A percentile compares a stretch with the other conserved stretches of the same genome.
These are phyloP conservation scores for Palythoa heliodiscus DNA, from an alignment of 92 coral and sea anemone species.

Conservation along the genomic window DNA sequence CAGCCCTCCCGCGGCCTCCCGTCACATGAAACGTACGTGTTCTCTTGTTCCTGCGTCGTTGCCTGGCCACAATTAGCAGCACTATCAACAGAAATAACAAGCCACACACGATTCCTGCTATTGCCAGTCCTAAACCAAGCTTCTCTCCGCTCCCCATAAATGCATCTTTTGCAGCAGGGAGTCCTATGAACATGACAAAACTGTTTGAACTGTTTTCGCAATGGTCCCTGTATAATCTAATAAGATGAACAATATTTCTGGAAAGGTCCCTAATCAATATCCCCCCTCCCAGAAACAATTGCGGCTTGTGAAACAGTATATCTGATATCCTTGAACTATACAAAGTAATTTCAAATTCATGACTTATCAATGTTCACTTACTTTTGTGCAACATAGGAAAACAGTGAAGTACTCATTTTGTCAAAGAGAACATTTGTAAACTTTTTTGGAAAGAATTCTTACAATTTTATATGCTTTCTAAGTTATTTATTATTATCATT, in stretches of 20 bases:
- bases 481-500: too few species aligned
- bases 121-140: constrained; percentile 73
- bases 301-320: too few species aligned
- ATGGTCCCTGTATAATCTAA: too few species aligned
- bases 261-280: too few species aligned
- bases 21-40: constrained; percentile 60
- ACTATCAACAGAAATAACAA: constrained; percentile 66
- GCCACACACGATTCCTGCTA: constrained; percentile 70
- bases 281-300: too few species aligned
- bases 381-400: background rate
- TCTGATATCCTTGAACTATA: background rate
- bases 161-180: constrained; percentile 55
- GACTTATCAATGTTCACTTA: background rate
- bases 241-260: too few species aligned
- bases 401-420: background rate
- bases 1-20: constrained; percentile 49
- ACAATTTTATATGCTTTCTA: too few species aligned
- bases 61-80: constrained; percentile 57
- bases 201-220: background rate
- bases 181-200: constrained; percentile 38
- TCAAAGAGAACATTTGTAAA: background rate
- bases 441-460: background rate
- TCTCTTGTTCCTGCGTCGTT: constrained; percentile 44
- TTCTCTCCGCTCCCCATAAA: constrained; percentile 47
- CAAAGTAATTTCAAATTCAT: background rate